Evolutionary conservation across 2,113 vertebrate genomes (phyloP).

Genomic region (Ranitomeya imitator): DNA sequence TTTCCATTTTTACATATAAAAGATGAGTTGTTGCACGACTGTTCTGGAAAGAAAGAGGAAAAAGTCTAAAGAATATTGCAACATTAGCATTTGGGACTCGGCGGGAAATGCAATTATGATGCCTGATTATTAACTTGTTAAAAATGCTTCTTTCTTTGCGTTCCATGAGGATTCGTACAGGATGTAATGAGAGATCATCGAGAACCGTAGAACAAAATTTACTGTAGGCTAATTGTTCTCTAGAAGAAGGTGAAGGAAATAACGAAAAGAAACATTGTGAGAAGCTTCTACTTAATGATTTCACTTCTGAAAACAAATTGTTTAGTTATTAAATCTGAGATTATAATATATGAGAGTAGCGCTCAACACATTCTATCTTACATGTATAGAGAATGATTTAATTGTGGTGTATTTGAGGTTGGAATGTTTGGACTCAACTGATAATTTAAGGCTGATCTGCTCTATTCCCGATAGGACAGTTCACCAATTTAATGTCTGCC

Average conservation of each 20-base stretch:
- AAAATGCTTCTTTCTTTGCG: not conserved
- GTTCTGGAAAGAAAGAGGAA: slow-evolving; percentile 79
- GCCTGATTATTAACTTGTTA: slow-evolving; percentile 29
- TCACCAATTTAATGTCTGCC: not conserved
- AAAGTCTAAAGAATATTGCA: slow-evolving; percentile 23
- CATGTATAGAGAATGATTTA: not conserved
- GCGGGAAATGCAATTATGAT: slow-evolving; percentile 1
- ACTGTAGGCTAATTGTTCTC: not conserved
- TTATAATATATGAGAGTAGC: not conserved
- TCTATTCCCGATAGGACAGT: not conserved
- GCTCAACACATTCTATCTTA: not conserved
- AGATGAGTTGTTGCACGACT: slow-evolving; percentile 95
- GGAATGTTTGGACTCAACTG: no score
- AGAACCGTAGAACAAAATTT: not conserved
- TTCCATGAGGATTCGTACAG: not conserved
- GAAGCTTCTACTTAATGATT: slow-evolving; percentile 27
- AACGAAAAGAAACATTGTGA: not conserved
- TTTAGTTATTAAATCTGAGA: not conserved
- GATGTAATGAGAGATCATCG: not conserved
- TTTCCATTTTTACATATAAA: slow-evolving; percentile 97
- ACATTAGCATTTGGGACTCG: slow-evolving; percentile 3
- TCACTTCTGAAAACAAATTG: not conserved
- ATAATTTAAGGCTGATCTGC: no score
- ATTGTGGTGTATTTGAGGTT: not conserved
- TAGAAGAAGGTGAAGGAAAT: not conserved